Percentiles rank a stretch among this genome's conserved stretches.
phyloP scores from a whole-genome alignment of 2,888 invertebrate species.

The Drosophila siamana region DNA sequence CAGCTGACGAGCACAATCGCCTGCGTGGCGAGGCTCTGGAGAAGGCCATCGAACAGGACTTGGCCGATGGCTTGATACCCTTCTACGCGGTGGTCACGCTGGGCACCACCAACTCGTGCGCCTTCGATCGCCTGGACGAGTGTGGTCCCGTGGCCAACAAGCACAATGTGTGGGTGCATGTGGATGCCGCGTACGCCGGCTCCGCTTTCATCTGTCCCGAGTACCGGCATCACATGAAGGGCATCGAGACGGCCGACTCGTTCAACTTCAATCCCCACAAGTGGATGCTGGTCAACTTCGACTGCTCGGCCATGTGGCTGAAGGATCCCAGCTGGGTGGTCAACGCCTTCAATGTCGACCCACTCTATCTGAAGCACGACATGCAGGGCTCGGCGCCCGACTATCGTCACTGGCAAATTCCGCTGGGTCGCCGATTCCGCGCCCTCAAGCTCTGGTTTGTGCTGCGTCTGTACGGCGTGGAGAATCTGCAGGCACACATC shows the following conservation, averaged over 20 bases:
- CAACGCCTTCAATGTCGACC: constrained; percentile 98
- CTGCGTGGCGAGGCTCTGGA: constrained; percentile 91
- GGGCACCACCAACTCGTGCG: constrained; percentile 98
- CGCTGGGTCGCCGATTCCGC: constrained; percentile 96
- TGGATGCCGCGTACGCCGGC: constrained; percentile 98
- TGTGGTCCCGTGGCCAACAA: constrained; percentile 94
- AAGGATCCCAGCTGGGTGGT: constrained; percentile 95
- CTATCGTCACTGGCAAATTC: constrained; percentile 99
- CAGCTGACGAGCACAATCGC: constrained; percentile 90
- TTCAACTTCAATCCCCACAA: constrained; percentile 99
- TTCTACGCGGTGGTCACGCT: constrained; percentile 97
- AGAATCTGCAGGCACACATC: constrained; percentile 94
- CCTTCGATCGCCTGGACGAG: constrained; percentile 96
- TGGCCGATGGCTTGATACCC: constrained; percentile 95
- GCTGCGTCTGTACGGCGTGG: constrained; percentile 93
- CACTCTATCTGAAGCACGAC: constrained; percentile 97
- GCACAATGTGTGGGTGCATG: constrained; percentile 95
- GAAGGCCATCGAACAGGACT: constrained; percentile 93
- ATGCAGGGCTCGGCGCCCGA: constrained; percentile 96
- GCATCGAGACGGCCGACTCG: constrained; percentile 95
- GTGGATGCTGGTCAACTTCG: constrained; percentile 99
- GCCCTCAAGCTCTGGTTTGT: constrained; percentile 98
- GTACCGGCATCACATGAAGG: constrained; percentile 95
- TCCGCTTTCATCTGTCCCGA: constrained; percentile 99
- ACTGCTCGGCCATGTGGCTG: constrained; percentile 99